Conservation (phyloP, 2,888 invertebrate genomes). For the Timandra comae region DNA sequence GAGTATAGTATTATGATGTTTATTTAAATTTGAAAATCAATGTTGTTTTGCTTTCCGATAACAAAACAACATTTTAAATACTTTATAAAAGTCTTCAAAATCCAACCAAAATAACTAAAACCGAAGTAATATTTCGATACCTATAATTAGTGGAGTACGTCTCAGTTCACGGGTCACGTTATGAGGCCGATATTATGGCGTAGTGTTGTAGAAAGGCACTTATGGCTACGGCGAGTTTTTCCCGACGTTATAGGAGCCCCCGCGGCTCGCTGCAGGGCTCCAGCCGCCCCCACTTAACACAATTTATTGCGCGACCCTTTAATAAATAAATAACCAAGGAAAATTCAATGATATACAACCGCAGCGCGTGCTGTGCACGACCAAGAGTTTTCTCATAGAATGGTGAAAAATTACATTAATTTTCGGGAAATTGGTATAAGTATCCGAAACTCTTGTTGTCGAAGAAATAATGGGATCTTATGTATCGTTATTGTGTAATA, state of each 20-base stretch:
- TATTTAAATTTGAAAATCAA: too few relatives aligned
- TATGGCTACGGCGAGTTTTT: constrained; percentile 63
- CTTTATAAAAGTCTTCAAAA: too few relatives aligned
- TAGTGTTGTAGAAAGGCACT: constrained; percentile 69
- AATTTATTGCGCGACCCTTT: constrained; percentile 73
- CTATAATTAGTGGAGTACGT: neutral
- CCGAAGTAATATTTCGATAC: constrained; percentile 1
- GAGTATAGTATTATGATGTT: too few relatives aligned
- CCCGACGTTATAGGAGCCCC: constrained; percentile 68
- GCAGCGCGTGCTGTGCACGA: constrained; percentile 41
- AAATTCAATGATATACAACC: constrained; percentile 72
- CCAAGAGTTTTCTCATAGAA: constrained; percentile 31
- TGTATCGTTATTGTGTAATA: constrained; percentile 11
- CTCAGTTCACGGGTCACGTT: constrained; percentile 5
- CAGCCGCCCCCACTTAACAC: constrained; percentile 74
- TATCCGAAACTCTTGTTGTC: constrained; percentile 11
- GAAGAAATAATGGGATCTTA: constrained; percentile 9
- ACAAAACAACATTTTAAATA: too few relatives aligned
- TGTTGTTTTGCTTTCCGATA: too few relatives aligned
- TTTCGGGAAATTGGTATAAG: constrained; percentile 29
- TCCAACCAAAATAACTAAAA: too few relatives aligned
- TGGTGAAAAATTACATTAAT: constrained; percentile 49
- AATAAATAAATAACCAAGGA: constrained; percentile 74
- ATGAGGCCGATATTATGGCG: constrained; percentile 48
- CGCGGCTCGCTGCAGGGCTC: constrained; percentile 61